Conservation (phyloP, 1,140 invertebrate genomes). For the Argopecten irradians region DNA sequence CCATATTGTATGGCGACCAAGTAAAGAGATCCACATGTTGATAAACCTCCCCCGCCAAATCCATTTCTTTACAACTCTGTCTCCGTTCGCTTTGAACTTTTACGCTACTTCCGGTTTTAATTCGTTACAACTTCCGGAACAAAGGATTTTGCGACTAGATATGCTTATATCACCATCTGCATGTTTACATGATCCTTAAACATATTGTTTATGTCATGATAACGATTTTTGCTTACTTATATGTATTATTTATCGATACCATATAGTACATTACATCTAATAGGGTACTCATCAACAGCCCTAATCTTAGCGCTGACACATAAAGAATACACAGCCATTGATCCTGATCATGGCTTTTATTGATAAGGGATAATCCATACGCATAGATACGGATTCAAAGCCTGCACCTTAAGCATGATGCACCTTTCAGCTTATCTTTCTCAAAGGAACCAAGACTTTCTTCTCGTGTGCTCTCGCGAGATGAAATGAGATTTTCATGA, state of each 20-base stretch:
- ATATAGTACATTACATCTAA: background rate
- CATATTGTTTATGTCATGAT: background rate
- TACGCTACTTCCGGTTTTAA: background rate
- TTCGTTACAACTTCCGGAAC: background rate
- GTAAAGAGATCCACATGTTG: conserved; percentile 20
- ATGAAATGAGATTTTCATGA: too few species aligned
- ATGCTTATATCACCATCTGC: background rate
- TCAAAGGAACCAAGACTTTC: background rate
- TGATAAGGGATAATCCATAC: background rate
- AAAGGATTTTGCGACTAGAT: background rate
- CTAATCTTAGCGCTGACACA: background rate
- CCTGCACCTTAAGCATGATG: background rate
- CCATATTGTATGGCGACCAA: conserved; percentile 15
- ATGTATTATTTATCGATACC: background rate
- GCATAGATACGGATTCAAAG: background rate
- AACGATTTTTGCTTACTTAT: background rate
- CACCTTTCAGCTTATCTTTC: background rate
- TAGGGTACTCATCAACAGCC: background rate
- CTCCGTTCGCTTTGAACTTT: background rate
- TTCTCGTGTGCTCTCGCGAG: background rate
- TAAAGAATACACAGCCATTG: background rate
- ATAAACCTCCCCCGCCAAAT: background rate
- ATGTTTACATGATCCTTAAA: background rate
- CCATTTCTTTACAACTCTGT: background rate
- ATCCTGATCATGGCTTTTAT: background rate